Conservation (phyloP, 2,113 vertebrate species). For the Gallinago media region DNA sequence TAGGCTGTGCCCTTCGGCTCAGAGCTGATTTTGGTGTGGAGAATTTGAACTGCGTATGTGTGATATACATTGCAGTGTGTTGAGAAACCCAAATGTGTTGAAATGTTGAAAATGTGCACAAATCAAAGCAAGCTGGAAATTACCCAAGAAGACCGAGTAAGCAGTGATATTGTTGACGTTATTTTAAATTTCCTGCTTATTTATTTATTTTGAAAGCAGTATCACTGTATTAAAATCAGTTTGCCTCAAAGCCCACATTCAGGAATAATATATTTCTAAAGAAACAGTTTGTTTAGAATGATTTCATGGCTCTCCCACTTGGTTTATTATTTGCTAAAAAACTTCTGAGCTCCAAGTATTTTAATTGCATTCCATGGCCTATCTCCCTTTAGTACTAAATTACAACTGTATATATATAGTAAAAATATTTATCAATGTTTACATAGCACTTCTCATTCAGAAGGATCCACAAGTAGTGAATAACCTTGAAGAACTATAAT, state of each 20-base stretch:
- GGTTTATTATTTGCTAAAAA: neutral
- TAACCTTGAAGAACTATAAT: conserved; percentile 46
- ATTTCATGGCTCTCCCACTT: neutral
- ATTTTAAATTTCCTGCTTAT: neutral
- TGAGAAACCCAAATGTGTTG: neutral
- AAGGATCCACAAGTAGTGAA: neutral
- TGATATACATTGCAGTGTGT: neutral
- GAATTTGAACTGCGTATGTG: neutral
- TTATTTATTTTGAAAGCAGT: neutral
- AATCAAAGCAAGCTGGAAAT: neutral
- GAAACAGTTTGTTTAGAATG: neutral
- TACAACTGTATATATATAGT: neutral
- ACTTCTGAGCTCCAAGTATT: neutral
- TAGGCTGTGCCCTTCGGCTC: neutral
- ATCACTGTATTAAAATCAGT: neutral
- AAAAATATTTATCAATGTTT: conserved; percentile 2
- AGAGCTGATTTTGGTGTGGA: neutral
- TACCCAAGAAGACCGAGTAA: neutral
- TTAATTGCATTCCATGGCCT: neutral
- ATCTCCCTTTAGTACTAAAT: neutral
- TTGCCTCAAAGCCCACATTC: neutral
- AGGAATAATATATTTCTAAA: neutral
- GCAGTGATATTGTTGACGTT: neutral
- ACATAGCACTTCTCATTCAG: neutral
- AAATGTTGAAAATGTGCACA: neutral